phyloP scores from a whole-genome alignment of 2,888 invertebrate species.

The Drosophila percnosoma region DNA sequence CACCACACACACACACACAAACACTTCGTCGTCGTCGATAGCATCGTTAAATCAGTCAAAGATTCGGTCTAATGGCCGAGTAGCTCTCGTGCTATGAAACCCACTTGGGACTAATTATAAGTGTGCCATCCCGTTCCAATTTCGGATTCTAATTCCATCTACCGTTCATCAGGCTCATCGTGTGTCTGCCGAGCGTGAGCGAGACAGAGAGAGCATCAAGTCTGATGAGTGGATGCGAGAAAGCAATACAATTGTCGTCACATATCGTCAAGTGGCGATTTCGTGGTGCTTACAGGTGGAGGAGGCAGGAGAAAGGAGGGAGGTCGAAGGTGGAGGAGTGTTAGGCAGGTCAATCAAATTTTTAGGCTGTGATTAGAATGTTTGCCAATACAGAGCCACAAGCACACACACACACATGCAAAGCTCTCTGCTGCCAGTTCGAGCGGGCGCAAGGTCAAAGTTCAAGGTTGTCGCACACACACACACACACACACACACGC shows the following conservation, averaged over 20 bases:
- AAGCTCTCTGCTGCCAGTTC: constrained; percentile 22
- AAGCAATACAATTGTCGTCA: constrained; percentile 52
- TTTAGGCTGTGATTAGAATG: constrained; percentile 74
- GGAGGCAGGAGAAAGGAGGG: too few relatives aligned
- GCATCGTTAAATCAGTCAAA: constrained; percentile 17
- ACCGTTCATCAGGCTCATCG: constrained; percentile 43
- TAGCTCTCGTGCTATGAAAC: constrained; percentile 67
- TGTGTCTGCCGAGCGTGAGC: constrained; percentile 1
- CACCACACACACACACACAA: background rate
- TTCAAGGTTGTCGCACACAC: constrained; percentile 69
- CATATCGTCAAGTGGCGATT: constrained; percentile 49
- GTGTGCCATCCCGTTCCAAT: constrained; percentile 50
- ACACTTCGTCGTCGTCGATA: background rate
- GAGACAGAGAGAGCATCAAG: background rate
- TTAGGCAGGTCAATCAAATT: constrained; percentile 73
- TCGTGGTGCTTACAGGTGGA: constrained; percentile 5
- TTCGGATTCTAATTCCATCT: constrained; percentile 39
- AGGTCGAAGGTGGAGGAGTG: background rate
- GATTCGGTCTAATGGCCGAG: constrained; percentile 46
- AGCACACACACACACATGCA: background rate
- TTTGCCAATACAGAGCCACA: constrained; percentile 12
- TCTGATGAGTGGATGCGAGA: constrained; percentile 4
- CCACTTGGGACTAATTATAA: constrained; percentile 80
- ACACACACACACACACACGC: constrained; percentile 1
- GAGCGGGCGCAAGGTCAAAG: constrained; percentile 66